Evolutionary conservation across 2,888 invertebrate genomes (phyloP).

Genomic region (Sthenelais limicola): DNA sequence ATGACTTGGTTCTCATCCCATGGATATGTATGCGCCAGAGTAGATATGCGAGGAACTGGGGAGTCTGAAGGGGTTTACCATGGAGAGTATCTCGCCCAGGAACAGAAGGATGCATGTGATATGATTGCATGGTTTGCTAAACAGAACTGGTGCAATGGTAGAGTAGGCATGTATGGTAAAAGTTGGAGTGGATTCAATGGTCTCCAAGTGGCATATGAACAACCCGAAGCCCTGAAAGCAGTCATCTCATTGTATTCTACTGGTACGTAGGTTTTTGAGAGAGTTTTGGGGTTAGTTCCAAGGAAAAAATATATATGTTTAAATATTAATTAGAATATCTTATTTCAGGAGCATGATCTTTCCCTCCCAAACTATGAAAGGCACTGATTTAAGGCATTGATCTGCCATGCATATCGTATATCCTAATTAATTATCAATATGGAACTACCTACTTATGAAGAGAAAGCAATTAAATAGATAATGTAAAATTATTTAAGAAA

Average conservation of each 20-base stretch:
- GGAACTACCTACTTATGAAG: too few species aligned
- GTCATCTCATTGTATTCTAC: slow-evolving; percentile 49
- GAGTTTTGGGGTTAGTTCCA: too few species aligned
- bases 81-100: slow-evolving; percentile 52
- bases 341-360: too few species aligned
- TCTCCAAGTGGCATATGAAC: slow-evolving; percentile 50
- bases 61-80: slow-evolving; percentile 50
- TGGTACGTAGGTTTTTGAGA: background rate
- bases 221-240: slow-evolving; percentile 50
- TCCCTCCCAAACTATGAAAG: too few species aligned
- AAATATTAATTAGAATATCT: too few species aligned
- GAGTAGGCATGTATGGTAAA: slow-evolving; percentile 50
- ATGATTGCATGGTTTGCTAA: slow-evolving; percentile 50
- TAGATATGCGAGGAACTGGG: slow-evolving; percentile 52
- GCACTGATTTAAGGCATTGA: too few species aligned
- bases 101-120: slow-evolving; percentile 49
- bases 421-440: too few species aligned
- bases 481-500: too few species aligned
- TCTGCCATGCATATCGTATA: too few species aligned
- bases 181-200: slow-evolving; percentile 55
- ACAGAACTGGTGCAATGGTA: slow-evolving; percentile 50
- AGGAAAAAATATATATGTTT: too few species aligned
- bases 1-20: slow-evolving; percentile 40
- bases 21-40: slow-evolving; percentile 47
- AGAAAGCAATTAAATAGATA: too few species aligned